Conservation (phyloP, 2,113 vertebrate species). For the Leucoraja erinaceus region DNA sequence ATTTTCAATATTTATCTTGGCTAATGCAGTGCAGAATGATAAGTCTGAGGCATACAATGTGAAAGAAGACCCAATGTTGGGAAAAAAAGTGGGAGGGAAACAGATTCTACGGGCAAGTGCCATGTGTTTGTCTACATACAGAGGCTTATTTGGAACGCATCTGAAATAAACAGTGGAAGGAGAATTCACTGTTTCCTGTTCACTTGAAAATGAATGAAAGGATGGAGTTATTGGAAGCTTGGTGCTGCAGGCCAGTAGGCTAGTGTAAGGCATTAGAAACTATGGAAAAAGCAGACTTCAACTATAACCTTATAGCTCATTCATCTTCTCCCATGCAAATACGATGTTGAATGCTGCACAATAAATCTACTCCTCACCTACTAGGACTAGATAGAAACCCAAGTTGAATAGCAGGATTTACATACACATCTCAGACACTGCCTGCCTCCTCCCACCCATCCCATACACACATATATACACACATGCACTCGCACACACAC, state of each 20-base stretch:
- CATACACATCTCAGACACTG: too few species aligned
- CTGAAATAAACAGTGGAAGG: neutral
- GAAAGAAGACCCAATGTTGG: neutral
- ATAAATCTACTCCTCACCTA: neutral
- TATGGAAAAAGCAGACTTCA: neutral
- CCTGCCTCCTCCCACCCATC: too few species aligned
- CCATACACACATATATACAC: too few species aligned
- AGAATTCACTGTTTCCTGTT: too few species aligned
- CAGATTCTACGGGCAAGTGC: neutral
- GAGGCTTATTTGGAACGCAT: neutral
- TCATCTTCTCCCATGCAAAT: neutral
- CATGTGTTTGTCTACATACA: neutral
- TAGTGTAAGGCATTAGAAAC: neutral
- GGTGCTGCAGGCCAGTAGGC: neutral
- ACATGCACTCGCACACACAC: too few species aligned
- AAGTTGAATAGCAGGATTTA: neutral
- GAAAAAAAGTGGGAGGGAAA: neutral
- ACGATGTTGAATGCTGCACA: neutral
- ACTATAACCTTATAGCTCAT: neutral
- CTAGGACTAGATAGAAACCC: neutral
- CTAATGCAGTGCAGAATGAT: neutral
- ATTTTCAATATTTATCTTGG: neutral
- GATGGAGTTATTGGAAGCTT: neutral
- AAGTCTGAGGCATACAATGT: neutral
- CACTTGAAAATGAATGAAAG: neutral